Conservation (phyloP, 2,797 vertebrate species). For the Rhadinocentrus ornatus region DNA sequence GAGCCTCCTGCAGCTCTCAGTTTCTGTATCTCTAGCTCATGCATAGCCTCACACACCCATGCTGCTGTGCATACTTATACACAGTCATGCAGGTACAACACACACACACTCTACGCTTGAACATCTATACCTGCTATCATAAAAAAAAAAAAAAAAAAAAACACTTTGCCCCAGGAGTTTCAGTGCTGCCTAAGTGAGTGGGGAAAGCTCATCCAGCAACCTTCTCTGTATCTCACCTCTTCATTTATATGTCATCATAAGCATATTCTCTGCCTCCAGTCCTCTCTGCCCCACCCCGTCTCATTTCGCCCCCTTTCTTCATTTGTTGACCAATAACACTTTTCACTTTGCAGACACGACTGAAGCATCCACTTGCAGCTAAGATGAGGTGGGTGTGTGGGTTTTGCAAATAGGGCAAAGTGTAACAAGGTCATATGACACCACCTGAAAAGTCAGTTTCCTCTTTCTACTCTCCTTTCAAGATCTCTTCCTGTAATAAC, state of each 20-base stretch:
- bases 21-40: constrained; percentile 40
- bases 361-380: constrained; percentile 18
- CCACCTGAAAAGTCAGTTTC: constrained; percentile 59
- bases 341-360: constrained; percentile 14
- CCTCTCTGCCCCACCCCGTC: constrained; percentile 12
- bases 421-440: constrained; percentile 30
- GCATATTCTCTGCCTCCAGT: constrained; percentile 40
- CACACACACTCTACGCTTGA: constrained; percentile 30
- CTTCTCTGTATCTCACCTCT: constrained; percentile 47
- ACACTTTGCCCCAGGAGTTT: constrained; percentile 45
- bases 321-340: constrained; percentile 35
- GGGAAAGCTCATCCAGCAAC: constrained; percentile 43
- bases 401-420: constrained; percentile 15
- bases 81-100: constrained; percentile 17
- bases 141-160: constrained; percentile 11
- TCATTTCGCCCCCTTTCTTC: constrained; percentile 39
- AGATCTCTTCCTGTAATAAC: constrained; percentile 52
- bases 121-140: constrained; percentile 46
- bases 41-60: constrained; percentile 35
- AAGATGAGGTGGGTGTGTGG: background rate
- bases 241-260: constrained; percentile 58
- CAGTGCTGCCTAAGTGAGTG: constrained; percentile 30
- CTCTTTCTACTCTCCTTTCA: constrained; percentile 23
- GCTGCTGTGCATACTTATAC: constrained; percentile 16
- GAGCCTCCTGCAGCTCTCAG: constrained; percentile 70